Conservation (phyloP, 92 coral and sea anemone genomes). For the Phenganax stokvisi region DNA sequence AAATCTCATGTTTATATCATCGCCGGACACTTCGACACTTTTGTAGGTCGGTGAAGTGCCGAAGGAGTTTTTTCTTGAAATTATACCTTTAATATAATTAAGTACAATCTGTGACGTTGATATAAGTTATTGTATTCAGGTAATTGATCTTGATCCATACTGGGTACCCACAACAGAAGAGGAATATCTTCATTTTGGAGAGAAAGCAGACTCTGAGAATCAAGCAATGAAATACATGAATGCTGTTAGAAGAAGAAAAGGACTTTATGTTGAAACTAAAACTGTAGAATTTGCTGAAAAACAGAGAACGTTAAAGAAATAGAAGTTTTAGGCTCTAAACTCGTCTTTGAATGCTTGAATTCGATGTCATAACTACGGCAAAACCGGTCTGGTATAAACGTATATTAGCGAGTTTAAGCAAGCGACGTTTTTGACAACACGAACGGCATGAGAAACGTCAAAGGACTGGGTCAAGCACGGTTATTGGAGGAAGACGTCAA, state of each 20-base stretch:
- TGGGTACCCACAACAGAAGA: conserved; percentile 99
- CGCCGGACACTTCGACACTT: too few species aligned
- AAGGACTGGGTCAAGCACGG: conserved; percentile 80
- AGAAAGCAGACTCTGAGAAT: conserved; percentile 95
- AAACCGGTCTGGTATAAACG: conserved; percentile 78
- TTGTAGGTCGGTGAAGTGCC: too few species aligned
- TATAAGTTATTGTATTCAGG: conserved; percentile 44
- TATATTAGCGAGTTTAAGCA: conserved; percentile 46
- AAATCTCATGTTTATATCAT: too few species aligned
- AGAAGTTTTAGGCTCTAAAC: background rate
- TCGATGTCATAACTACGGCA: conserved; percentile 65
- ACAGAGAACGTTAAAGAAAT: conserved; percentile 94
- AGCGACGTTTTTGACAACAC: conserved; percentile 59
- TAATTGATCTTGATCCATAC: conserved; percentile 84
- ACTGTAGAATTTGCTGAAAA: conserved; percentile 98
- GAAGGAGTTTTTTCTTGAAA: too few species aligned
- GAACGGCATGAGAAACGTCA: conserved; percentile 72
- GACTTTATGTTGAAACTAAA: conserved; percentile 90
- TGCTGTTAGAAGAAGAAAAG: conserved; percentile 87
- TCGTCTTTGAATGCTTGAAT: conserved; percentile 50
- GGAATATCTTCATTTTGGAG: conserved; percentile 93
- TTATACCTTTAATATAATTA: too few species aligned
- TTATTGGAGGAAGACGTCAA: conserved; percentile 39
- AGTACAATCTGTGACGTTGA: too few species aligned
- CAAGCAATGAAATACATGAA: conserved; percentile 98